Evolutionary conservation across 2,113 vertebrate species (phyloP).

Genomic region (Forbesichthys agassizii): DNA sequence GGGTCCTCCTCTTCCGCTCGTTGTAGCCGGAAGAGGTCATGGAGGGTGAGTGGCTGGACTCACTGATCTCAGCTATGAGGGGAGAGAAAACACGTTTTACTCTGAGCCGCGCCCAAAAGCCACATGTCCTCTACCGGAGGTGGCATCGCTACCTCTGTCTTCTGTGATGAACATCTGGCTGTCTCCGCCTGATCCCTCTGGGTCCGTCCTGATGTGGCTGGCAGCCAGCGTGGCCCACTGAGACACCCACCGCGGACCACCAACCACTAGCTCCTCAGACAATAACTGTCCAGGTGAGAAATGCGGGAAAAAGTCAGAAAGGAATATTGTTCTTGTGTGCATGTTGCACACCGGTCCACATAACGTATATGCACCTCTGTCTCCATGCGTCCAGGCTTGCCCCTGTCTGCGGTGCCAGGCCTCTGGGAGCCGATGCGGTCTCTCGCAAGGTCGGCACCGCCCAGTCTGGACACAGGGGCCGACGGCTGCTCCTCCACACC

Average conservation of each 20-base stretch:
- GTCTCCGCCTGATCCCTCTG: conserved; percentile 83
- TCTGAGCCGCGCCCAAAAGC: no score
- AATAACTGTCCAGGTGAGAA: conserved; percentile 52
- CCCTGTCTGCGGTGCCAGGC: conserved; percentile 77
- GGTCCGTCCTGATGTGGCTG: conserved; percentile 90
- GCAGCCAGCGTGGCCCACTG: conserved; percentile 96
- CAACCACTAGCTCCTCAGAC: conserved; percentile 81
- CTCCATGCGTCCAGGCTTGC: conserved; percentile 65
- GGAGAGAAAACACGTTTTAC: background rate
- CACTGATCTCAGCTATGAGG: conserved; percentile 62
- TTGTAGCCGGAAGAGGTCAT: conserved; percentile 76
- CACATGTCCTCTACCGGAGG: no score
- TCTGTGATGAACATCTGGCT: conserved; percentile 73
- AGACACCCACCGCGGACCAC: conserved; percentile 91
- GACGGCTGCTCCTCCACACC: conserved; percentile 88
- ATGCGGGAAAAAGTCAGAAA: background rate
- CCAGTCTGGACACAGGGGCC: conserved; percentile 83
- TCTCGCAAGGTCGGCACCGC: conserved; percentile 78
- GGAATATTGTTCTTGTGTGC: no score
- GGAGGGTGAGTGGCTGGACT: conserved; percentile 73
- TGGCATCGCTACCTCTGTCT: conserved; percentile 80
- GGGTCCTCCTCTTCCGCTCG: conserved; percentile 86
- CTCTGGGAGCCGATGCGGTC: conserved; percentile 66
- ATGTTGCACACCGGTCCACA: background rate
- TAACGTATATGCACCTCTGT: conserved; percentile 54